Percentiles rank a stretch among this genome's conserved stretches.
Conservation (phyloP, 2,113 vertebrate genomes). For the Coreoperca whiteheadi region DNA sequence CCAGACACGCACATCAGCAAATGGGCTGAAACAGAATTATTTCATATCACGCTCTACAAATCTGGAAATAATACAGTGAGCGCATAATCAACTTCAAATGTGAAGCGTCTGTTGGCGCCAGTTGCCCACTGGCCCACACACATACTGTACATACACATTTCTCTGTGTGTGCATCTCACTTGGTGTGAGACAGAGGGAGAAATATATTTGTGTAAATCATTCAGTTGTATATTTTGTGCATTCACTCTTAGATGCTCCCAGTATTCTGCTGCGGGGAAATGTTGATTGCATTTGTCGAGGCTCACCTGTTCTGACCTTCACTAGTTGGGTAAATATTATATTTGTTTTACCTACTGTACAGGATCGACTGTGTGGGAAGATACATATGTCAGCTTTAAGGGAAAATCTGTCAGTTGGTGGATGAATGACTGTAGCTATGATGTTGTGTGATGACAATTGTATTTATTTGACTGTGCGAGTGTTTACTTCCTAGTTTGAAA, state of each 20-base stretch:
- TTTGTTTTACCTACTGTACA: slow-evolving; percentile 7
- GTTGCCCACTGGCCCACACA: slow-evolving; percentile 50
- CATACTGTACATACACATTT: slow-evolving; percentile 19
- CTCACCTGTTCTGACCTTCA: slow-evolving; percentile 11
- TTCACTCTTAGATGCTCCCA: not conserved
- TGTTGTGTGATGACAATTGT: slow-evolving; percentile 1
- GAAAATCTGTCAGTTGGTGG: not conserved
- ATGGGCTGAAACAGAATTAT: slow-evolving; percentile 71
- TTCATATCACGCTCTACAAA: slow-evolving; percentile 79
- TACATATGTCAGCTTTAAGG: not conserved
- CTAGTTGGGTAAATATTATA: not conserved
- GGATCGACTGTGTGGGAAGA: slow-evolving; percentile 1
- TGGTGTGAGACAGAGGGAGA: slow-evolving; percentile 12
- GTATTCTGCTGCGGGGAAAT: not conserved
- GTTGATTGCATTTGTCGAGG: not conserved
- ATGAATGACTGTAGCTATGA: not conserved
- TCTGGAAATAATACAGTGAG: slow-evolving; percentile 82
- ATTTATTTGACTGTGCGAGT: slow-evolving; percentile 14
- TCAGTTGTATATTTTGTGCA: slow-evolving; percentile 33
- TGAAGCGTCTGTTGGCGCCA: slow-evolving; percentile 65
- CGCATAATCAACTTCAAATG: slow-evolving; percentile 77
- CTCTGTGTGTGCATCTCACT: slow-evolving; percentile 32
- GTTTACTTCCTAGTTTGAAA: slow-evolving; percentile 30
- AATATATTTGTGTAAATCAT: slow-evolving; percentile 28
- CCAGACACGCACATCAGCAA: slow-evolving; percentile 74